Evolutionary conservation across 2,113 vertebrate genomes (phyloP).

Genomic region (Tretioscincus oriximinensis): DNA sequence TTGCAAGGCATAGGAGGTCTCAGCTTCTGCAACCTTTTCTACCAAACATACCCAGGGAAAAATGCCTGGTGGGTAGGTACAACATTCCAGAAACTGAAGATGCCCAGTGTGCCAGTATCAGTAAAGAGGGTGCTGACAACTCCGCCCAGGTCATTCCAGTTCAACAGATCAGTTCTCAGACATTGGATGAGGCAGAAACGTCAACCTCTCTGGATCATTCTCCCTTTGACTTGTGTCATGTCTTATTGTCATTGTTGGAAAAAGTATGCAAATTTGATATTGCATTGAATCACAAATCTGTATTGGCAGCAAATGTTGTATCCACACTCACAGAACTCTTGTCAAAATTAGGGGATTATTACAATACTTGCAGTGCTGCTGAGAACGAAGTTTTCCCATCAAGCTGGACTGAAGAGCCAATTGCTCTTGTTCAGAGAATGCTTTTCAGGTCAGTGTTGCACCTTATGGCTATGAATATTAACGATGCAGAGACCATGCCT

Average conservation of each 20-base stretch:
- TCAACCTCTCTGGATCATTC: constrained; percentile 83
- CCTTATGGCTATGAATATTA: constrained; percentile 88
- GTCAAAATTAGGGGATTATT: constrained; percentile 85
- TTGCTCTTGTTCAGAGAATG: constrained; percentile 95
- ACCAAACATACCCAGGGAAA: constrained; percentile 63
- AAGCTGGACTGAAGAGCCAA: constrained; percentile 90
- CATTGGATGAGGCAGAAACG: constrained; percentile 76
- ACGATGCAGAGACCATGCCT: constrained; percentile 81
- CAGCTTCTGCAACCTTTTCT: constrained; percentile 74
- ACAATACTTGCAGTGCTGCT: constrained; percentile 58
- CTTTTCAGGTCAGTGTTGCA: constrained; percentile 87
- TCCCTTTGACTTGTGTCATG: constrained; percentile 90
- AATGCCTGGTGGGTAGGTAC: constrained; percentile 59
- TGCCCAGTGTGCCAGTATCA: not conserved
- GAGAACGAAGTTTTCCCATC: constrained; percentile 77
- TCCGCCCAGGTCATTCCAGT: constrained; percentile 45
- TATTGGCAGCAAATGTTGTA: constrained; percentile 84
- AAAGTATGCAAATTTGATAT: constrained; percentile 95
- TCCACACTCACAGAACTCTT: constrained; percentile 92
- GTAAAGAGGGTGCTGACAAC: constrained; percentile 36
- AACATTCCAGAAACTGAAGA: constrained; percentile 40
- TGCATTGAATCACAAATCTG: constrained; percentile 86
- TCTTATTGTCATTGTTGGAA: constrained; percentile 90
- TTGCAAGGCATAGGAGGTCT: constrained; percentile 71
- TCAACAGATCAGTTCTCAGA: constrained; percentile 65